Conservation (phyloP, 1,140 invertebrate species). For the Halyomorpha halys region DNA sequence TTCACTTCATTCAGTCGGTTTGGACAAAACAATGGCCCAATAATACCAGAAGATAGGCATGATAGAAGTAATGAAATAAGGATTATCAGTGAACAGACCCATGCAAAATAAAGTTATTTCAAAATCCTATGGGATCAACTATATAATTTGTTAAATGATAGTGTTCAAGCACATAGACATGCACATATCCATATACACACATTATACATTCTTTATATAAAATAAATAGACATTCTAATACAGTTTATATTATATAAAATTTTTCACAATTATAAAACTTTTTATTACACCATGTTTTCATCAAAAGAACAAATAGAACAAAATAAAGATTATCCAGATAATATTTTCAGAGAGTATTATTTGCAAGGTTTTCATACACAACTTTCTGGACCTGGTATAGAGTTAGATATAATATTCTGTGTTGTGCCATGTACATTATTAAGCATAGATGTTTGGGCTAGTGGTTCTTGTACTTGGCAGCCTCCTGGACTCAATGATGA, state of each 20-base stretch:
- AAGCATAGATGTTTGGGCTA: constrained; percentile 37
- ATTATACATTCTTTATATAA: not conserved
- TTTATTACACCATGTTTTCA: not conserved
- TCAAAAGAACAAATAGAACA: constrained; percentile 5
- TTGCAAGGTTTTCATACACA: constrained; percentile 41
- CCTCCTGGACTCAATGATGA: constrained; percentile 25
- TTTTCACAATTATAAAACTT: not conserved
- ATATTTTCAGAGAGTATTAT: not conserved
- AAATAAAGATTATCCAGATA: not conserved
- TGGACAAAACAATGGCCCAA: too few species aligned
- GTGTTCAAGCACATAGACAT: not conserved
- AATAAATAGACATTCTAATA: not conserved
- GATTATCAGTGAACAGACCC: too few species aligned
- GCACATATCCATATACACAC: not conserved
- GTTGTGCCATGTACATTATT: constrained; percentile 32
- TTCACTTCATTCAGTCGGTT: too few species aligned
- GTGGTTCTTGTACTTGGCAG: constrained; percentile 11
- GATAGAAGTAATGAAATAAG: too few species aligned
- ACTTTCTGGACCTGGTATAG: constrained; percentile 62
- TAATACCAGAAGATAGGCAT: too few species aligned
- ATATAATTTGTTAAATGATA: not conserved
- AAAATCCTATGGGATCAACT: not conserved
- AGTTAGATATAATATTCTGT: constrained; percentile 55
- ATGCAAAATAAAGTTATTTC: too few species aligned
- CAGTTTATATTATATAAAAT: not conserved